Conservation (phyloP, 2,888 invertebrate species). For the Papilio demoleus region DNA sequence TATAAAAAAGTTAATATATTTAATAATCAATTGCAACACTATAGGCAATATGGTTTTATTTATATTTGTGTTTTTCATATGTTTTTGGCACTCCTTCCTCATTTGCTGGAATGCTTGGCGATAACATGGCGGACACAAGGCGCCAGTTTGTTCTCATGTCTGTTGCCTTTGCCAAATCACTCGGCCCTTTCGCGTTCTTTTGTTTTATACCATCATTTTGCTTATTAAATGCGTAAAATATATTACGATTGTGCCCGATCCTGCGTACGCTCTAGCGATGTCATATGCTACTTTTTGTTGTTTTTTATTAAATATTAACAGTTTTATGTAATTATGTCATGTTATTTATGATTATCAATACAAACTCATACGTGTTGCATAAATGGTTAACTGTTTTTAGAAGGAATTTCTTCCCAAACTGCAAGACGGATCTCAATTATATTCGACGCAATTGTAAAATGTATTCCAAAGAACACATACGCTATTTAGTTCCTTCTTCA, state of each 20-base stretch:
- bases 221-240: constrained; percentile 34
- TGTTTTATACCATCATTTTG: constrained; percentile 16
- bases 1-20: too few species aligned
- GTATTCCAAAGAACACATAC: too few species aligned
- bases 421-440: too few species aligned
- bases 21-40: neutral
- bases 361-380: too few species aligned
- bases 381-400: too few species aligned
- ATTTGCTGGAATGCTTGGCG: constrained; percentile 19
- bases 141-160: constrained; percentile 33
- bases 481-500: too few species aligned
- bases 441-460: too few species aligned
- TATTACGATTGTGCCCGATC: neutral
- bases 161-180: constrained; percentile 37
- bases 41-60: neutral
- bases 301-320: neutral
- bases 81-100: constrained; percentile 13
- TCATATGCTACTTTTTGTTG: neutral
- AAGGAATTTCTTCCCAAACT: too few species aligned
- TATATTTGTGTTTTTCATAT: neutral
- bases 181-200: constrained; percentile 16
- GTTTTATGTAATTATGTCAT: too few species aligned
- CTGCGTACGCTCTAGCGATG: neutral
- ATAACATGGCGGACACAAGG: constrained; percentile 26
- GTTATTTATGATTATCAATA: too few species aligned